phyloP scores from a whole-genome alignment of 2,797 vertebrate species.

The Brotula barbata region DNA sequence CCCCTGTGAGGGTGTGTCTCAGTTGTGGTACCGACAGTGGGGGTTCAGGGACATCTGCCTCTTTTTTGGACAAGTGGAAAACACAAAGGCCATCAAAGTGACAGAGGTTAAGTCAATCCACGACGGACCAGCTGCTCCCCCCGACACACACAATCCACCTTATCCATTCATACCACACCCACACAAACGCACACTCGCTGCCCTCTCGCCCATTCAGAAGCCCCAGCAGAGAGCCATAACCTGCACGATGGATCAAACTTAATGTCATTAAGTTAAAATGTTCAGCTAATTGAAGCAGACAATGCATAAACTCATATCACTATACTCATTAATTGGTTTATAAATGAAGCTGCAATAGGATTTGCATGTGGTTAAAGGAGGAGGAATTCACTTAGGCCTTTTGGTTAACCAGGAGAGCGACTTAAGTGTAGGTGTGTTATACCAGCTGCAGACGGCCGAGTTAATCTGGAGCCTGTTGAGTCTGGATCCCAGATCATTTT shows the following conservation, averaged over 20 bases:
- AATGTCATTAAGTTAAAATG: constrained; percentile 80
- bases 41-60: constrained; percentile 72
- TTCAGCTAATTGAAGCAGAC: constrained; percentile 82
- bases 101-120: constrained; percentile 80
- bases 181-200: constrained; percentile 28
- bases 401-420: constrained; percentile 78
- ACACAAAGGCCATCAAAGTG: constrained; percentile 83
- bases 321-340: constrained; percentile 73
- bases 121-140: constrained; percentile 66
- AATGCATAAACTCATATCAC: constrained; percentile 83
- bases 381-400: constrained; percentile 74
- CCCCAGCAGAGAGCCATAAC: constrained; percentile 38
- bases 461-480: constrained; percentile 45
- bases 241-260: constrained; percentile 74
- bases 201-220: constrained; percentile 54
- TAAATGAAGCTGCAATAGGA: constrained; percentile 78
- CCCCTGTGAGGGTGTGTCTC: constrained; percentile 33
- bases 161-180: constrained; percentile 51
- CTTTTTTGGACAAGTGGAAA: constrained; percentile 61
- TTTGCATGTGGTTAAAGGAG: constrained; percentile 84
- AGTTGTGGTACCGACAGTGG: constrained; percentile 24
- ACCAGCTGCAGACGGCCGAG: constrained; percentile 61
- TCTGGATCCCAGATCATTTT: constrained; percentile 41
- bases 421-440: constrained; percentile 74
- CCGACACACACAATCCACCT: constrained; percentile 28